These are phyloP conservation scores for Hyaena hyaena DNA, from an alignment of 2,113 vertebrate species.

Conservation along the genomic window DNA sequence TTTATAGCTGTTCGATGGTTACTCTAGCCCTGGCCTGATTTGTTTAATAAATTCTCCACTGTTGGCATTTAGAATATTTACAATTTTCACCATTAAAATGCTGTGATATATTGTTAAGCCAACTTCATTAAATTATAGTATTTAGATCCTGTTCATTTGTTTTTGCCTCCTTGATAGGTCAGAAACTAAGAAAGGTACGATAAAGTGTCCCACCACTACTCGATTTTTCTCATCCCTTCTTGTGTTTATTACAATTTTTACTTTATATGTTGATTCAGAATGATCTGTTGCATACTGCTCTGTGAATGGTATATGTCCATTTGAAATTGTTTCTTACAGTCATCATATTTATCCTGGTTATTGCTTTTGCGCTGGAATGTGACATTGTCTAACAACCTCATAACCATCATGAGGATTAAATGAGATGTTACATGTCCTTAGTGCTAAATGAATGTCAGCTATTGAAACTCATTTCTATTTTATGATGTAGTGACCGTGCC, in stretches of 20 bases:
- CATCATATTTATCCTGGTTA: neutral
- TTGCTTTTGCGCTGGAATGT: conserved; percentile 12
- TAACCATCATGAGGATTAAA: neutral
- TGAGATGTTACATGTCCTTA: neutral
- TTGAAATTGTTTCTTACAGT: conserved; percentile 1
- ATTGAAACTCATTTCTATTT: neutral
- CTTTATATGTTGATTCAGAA: neutral
- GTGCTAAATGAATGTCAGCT: neutral
- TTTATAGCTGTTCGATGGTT: neutral
- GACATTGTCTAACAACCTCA: neutral
- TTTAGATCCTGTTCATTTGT: neutral
- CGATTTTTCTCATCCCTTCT: neutral
- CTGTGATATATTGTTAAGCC: neutral
- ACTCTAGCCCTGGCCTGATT: neutral
- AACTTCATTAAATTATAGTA: conserved; percentile 9
- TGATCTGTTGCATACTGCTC: neutral
- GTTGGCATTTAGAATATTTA: conserved; percentile 10
- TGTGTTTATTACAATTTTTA: conserved; percentile 52
- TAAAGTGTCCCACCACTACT: neutral
- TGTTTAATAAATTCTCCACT: conserved; percentile 47
- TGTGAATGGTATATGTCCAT: neutral
- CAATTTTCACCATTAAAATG: conserved; percentile 34
- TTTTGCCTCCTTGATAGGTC: conserved; percentile 33
- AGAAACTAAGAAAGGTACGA: conserved; percentile 8
- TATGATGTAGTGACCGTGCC: neutral